Evolutionary conservation across 2,113 vertebrate genomes (phyloP).

Genomic region (Lamprologus speciosus): DNA sequence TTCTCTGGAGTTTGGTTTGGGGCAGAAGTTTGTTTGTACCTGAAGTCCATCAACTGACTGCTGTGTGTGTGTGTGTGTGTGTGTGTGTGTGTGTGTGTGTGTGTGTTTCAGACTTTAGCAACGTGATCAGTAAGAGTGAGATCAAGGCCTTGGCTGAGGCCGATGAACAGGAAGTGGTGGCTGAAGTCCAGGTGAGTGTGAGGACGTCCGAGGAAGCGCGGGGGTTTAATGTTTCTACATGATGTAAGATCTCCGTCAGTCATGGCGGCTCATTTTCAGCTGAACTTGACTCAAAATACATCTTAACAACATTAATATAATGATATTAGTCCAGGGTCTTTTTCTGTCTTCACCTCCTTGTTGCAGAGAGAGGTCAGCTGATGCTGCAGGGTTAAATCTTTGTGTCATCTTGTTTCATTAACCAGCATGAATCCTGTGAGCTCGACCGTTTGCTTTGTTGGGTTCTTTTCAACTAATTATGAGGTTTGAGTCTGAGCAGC

Average conservation of each 20-base stretch:
- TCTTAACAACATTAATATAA: background rate
- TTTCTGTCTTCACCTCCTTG: background rate
- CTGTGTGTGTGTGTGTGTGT: background rate
- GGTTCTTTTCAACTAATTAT: background rate
- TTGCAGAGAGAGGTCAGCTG: background rate
- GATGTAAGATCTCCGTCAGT: background rate
- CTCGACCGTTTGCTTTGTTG: background rate
- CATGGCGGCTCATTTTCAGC: background rate
- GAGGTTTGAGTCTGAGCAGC: background rate
- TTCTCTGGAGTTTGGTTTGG: background rate
- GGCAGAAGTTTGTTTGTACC: background rate
- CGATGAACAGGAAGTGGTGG: constrained; percentile 92
- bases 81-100: background rate
- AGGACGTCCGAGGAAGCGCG: rapidly evolving
- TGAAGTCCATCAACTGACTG: background rate
- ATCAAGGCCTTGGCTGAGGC: constrained; percentile 90
- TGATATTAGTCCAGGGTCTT: background rate
- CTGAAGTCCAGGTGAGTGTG: constrained; percentile 85
- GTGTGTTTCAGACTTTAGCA: constrained; percentile 85
- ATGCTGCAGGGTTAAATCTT: background rate
- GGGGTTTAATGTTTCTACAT: background rate
- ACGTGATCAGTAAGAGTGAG: constrained; percentile 93
- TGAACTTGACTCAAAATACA: background rate
- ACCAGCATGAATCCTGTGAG: background rate
- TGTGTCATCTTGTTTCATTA: rapidly evolving